Conservation (phyloP, 2,888 invertebrate species). For the Conistra vaccinii region DNA sequence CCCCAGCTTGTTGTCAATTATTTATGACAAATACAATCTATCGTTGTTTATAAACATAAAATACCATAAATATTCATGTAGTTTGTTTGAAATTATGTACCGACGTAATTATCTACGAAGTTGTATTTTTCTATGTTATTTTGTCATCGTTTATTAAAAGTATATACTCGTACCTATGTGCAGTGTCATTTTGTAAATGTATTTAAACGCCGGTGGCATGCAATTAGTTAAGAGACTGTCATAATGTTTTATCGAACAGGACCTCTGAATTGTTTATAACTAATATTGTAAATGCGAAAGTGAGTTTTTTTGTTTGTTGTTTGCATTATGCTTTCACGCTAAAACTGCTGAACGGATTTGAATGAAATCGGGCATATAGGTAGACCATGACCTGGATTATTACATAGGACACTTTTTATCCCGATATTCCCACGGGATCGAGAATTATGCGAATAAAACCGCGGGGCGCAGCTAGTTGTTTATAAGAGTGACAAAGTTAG, state of each 20-base stretch:
- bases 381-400: too few relatives aligned
- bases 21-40: conserved; percentile 74
- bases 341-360: too few relatives aligned
- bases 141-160: conserved; percentile 44
- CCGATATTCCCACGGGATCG: too few relatives aligned
- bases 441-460: too few relatives aligned
- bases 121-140: conserved; percentile 29
- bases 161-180: conserved; percentile 17
- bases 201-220: conserved; percentile 10
- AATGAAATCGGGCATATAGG: too few relatives aligned
- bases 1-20: conserved; percentile 85
- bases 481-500: neutral
- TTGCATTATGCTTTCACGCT: too few relatives aligned
- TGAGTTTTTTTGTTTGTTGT: too few relatives aligned
- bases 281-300: too few relatives aligned
- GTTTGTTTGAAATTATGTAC: conserved; percentile 25
- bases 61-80: conserved; percentile 53
- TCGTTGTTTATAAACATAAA: conserved; percentile 66
- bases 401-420: too few relatives aligned
- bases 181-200: conserved; percentile 26
- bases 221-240: conserved; percentile 26
- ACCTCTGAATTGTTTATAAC: neutral
- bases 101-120: conserved; percentile 18
- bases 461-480: neutral
- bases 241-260: conserved; percentile 20